Evolutionary conservation across 1,140 invertebrate species (phyloP).

Genomic region (Nasonia giraulti): DNA sequence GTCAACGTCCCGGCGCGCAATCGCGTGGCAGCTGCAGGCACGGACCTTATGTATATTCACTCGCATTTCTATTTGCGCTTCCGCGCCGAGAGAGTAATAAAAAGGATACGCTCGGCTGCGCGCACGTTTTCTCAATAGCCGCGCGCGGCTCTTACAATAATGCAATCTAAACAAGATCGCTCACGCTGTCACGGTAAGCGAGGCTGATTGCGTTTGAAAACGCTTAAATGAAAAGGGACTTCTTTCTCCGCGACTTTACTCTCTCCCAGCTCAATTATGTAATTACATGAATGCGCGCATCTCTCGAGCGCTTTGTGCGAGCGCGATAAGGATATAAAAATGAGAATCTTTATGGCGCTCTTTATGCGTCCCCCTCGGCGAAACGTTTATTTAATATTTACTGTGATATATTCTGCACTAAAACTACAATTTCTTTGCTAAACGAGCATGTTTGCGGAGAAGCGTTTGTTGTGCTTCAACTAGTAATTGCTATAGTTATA

Average conservation of each 20-base stretch:
- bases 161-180: slow-evolving; percentile 49
- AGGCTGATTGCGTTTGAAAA: slow-evolving; percentile 24
- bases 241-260: neutral
- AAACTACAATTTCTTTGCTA: too few species aligned
- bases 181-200: neutral
- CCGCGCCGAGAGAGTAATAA: slow-evolving; percentile 37
- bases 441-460: too few species aligned
- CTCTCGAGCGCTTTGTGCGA: neutral
- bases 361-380: too few species aligned
- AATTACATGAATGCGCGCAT: neutral
- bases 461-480: too few species aligned
- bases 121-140: slow-evolving; percentile 36
- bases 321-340: neutral
- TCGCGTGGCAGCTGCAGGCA: slow-evolving; percentile 24
- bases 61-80: slow-evolving; percentile 42
- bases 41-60: neutral
- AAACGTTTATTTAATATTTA: too few species aligned
- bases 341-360: neutral
- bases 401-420: too few species aligned
- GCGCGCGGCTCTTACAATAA: slow-evolving; percentile 37
- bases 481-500: too few species aligned
- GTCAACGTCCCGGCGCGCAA: too few species aligned
- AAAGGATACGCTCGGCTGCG: slow-evolving; percentile 40
- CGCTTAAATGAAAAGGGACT: neutral
- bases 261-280: neutral